phyloP scores from a whole-genome alignment of 2,797 vertebrate genomes.

The Fistularia tabacaria region DNA sequence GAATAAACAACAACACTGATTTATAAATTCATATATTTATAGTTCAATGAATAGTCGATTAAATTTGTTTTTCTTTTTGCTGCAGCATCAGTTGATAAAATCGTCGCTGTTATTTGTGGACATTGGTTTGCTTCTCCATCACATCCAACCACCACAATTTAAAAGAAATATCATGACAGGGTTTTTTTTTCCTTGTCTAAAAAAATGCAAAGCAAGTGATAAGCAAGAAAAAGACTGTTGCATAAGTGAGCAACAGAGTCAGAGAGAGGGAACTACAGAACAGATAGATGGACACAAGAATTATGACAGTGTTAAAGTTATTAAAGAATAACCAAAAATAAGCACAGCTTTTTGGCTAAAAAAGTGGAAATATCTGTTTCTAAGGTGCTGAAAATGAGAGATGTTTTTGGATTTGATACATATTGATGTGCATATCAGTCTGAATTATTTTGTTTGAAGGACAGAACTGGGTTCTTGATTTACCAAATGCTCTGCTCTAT shows the following conservation, averaged over 20 bases:
- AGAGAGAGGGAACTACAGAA: slow-evolving; percentile 46
- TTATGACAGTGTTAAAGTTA: slow-evolving; percentile 11
- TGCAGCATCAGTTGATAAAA: too few species aligned
- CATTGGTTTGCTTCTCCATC: neutral
- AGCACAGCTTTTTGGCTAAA: too few species aligned
- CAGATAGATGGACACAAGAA: slow-evolving; percentile 35
- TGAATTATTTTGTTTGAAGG: neutral
- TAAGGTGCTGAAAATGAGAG: neutral
- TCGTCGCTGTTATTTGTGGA: too few species aligned
- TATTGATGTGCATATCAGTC: neutral
- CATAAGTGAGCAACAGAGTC: slow-evolving; percentile 46
- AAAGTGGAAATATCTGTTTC: slow-evolving; percentile 11
- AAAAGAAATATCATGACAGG: neutral
- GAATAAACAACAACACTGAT: too few species aligned
- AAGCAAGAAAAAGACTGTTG: slow-evolving; percentile 54
- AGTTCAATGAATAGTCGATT: too few species aligned
- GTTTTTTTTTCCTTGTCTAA: slow-evolving; percentile 8
- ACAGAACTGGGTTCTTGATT: neutral
- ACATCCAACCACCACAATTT: neutral
- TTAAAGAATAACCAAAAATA: too few species aligned
- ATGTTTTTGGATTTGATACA: slow-evolving; percentile 1
- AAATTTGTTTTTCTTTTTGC: too few species aligned
- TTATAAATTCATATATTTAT: too few species aligned
- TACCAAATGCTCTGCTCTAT: neutral
- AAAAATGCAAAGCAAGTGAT: slow-evolving; percentile 55